Evolutionary conservation across 2,888 invertebrate genomes (phyloP), one percentile per base, ranked within the genome.

Genomic region (Heliconius hortense): DNA sequence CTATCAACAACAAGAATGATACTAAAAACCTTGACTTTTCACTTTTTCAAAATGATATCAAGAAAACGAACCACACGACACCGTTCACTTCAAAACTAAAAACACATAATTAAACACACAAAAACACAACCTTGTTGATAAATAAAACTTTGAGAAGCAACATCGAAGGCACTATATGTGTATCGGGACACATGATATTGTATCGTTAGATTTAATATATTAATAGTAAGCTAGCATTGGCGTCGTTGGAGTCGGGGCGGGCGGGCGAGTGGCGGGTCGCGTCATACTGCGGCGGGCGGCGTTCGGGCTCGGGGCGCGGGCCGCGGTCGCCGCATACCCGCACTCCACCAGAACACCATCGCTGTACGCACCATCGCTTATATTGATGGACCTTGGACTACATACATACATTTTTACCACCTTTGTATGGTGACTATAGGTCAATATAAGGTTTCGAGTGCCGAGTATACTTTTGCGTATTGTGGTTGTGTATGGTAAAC

Each of bases 301-400:
- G 73, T 75, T 76, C 74, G 82, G 81, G 79, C 83, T 78, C 82
- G 82, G 82, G 81, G 80, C 81, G 86, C 84, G 76, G 84, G 83
- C 72, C 74, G 74, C 74, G 74, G 35, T 86, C 85, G 81, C 79
- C 82, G 82, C 82, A 82, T 80, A 75, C 87, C 88, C 81, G 82
- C 84, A 82, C 84, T 81, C 82, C 83, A 80, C 77, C 81, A 68
- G 74, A 81, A 81, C 82, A 83, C 83, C 82, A 83, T 82, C 80
- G 82, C 82, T 79, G 79, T 79, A 88, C 88, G 86, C 88, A 89
- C 91, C 91, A 90, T 91, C 88, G 89, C 89, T 89, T 89, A 89
- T 90, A 91, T 89, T 88, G 88, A 90, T 89, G 82, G 87, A 88
- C 92, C 92, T 93, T 91, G 93, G 87, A 81, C 92, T 88, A 92